phyloP scores from a whole-genome alignment of 2,888 invertebrate genomes.

The Electrophaes corylata region DNA sequence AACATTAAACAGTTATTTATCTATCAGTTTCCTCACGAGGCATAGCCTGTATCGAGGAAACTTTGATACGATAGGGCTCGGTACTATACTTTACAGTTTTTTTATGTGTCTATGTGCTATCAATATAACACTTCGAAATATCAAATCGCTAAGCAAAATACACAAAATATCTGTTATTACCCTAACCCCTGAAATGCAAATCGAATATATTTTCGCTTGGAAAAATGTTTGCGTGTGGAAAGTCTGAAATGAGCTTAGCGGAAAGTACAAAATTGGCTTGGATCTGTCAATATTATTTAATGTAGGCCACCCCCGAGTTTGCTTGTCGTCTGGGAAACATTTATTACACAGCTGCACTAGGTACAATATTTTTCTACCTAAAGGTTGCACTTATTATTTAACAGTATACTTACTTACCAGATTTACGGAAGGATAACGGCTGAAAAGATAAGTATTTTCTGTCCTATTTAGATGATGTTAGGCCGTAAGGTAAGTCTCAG shows the following conservation, averaged over 20 bases:
- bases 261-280: conserved; percentile 76
- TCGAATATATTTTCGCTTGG: conserved; percentile 70
- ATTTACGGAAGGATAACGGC: too few species aligned
- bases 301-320: conserved; percentile 69
- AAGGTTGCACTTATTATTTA: too few species aligned
- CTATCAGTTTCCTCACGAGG: too few species aligned
- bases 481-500: too few species aligned
- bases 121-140: conserved; percentile 34
- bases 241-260: conserved; percentile 75
- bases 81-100: too few species aligned
- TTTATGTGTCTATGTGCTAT: background rate
- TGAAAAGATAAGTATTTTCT: too few species aligned
- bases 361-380: conserved; percentile 1
- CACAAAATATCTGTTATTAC: conserved; percentile 57
- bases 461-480: too few species aligned
- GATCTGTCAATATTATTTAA: conserved; percentile 80
- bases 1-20: too few species aligned
- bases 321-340: conserved; percentile 76
- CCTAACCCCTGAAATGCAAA: conserved; percentile 70
- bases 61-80: too few species aligned
- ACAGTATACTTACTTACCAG: too few species aligned
- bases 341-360: conserved; percentile 65
- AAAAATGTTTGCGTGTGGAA: conserved; percentile 70
- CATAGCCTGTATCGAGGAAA: too few species aligned
- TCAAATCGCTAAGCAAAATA: conserved; percentile 44